A percentile compares a stretch with the other conserved stretches of the same genome.
Evolutionary conservation across 2,113 vertebrate genomes (phyloP).

Genomic region (Heterocephalus glaber): DNA sequence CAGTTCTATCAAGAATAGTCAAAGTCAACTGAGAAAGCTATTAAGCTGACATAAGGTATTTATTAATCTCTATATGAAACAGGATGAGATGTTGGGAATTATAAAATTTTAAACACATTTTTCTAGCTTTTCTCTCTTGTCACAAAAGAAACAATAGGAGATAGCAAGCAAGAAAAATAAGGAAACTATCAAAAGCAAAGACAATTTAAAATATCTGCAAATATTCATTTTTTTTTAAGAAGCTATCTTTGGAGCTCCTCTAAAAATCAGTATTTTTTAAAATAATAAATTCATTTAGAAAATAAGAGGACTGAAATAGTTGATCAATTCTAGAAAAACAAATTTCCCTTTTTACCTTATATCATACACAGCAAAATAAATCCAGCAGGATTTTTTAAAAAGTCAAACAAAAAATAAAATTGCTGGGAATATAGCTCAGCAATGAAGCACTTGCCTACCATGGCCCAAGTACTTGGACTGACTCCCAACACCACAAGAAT

Average conservation of each 20-base stretch:
- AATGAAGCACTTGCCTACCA: not conserved
- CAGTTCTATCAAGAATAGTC: not conserved
- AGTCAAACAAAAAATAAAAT: not conserved
- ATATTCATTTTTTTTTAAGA: not conserved
- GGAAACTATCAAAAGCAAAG: not conserved
- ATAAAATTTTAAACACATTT: slow-evolving; percentile 41
- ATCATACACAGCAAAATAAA: slow-evolving; percentile 34
- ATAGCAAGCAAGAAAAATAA: slow-evolving; percentile 28
- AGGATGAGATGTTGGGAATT: not conserved
- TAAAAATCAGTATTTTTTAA: not conserved
- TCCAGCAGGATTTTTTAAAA: not conserved
- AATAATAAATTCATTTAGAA: slow-evolving; percentile 29
- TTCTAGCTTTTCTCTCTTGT: not conserved
- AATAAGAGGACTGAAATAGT: not conserved
- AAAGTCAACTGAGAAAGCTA: not conserved
- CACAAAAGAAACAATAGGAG: slow-evolving; percentile 28
- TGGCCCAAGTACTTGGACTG: not conserved
- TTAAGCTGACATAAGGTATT: slow-evolving; percentile 13
- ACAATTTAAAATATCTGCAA: not conserved
- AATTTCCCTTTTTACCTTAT: not conserved
- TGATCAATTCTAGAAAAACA: slow-evolving; percentile 40
- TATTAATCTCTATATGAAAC: slow-evolving; percentile 45
- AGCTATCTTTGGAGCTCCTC: not conserved
- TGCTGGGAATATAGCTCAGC: not conserved
- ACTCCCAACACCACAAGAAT: not conserved